Evolutionary conservation across 2,113 vertebrate species (phyloP).

Genomic region (Mormoops blainvillei): DNA sequence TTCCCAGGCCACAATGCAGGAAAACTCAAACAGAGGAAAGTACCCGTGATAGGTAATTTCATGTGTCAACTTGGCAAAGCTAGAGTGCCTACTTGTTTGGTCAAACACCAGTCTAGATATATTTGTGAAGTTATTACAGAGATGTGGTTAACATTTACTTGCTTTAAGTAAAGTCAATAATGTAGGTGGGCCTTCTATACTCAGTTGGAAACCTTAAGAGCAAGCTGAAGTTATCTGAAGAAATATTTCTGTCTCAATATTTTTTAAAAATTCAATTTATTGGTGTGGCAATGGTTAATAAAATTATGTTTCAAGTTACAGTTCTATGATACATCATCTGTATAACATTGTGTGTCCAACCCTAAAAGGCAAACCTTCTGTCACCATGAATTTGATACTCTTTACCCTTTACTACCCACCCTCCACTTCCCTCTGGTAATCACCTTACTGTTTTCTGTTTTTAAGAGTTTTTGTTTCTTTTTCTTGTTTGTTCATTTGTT

Average conservation of each 20-base stretch:
- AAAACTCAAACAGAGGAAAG: background rate
- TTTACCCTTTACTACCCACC: no score
- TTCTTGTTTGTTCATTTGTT: no score
- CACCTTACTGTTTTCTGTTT: no score
- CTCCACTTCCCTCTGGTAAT: no score
- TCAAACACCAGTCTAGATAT: background rate
- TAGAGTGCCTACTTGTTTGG: background rate
- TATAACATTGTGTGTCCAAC: no score
- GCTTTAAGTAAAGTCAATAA: background rate
- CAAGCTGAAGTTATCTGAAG: background rate
- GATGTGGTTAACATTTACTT: background rate
- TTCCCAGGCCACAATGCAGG: background rate
- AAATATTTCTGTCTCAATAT: background rate
- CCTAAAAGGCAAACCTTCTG: no score
- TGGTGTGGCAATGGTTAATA: background rate
- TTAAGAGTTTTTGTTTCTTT: no score
- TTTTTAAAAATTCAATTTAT: background rate
- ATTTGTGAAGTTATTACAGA: background rate
- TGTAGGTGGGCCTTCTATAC: fast-evolving
- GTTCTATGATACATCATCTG: no score
- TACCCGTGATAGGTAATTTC: background rate
- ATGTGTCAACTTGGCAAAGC: background rate
- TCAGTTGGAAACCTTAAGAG: background rate
- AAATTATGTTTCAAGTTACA: no score
- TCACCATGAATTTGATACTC: no score